These are phyloP conservation scores for Xenentodon cancila DNA, from an alignment of 2,797 vertebrate genomes.

Conservation along the genomic window DNA sequence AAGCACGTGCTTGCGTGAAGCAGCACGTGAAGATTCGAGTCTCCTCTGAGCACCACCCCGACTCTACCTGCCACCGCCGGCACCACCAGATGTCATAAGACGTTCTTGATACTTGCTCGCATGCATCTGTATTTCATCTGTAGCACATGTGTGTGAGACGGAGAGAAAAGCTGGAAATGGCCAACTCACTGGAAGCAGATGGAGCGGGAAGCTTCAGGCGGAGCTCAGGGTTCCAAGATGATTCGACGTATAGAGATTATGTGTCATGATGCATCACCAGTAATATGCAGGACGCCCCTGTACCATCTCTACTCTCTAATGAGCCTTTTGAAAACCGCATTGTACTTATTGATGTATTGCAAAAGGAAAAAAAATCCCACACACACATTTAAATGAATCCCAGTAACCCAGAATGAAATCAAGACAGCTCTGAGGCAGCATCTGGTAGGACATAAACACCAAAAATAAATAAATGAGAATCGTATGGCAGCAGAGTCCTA, in stretches of 20 bases:
- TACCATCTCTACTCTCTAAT: not conserved
- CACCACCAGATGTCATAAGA: slow-evolving; percentile 22
- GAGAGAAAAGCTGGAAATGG: slow-evolving; percentile 25
- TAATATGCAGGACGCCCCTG: slow-evolving; percentile 21
- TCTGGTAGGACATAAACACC: not conserved
- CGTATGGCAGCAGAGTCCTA: not conserved
- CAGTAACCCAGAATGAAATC: not conserved
- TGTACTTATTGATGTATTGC: no score
- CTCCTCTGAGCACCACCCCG: slow-evolving; percentile 11
- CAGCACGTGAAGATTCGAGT: slow-evolving; percentile 11
- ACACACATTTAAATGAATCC: not conserved
- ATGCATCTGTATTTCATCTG: slow-evolving; percentile 14
- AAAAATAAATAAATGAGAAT: not conserved
- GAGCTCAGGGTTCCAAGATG: slow-evolving; percentile 57
- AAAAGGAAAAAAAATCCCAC: no score
- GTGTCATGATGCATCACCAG: slow-evolving; percentile 24
- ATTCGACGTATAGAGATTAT: slow-evolving; percentile 40
- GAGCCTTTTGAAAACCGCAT: slow-evolving; percentile 11
- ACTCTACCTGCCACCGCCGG: slow-evolving; percentile 4
- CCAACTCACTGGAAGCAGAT: slow-evolving; percentile 54
- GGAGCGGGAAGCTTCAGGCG: slow-evolving; percentile 64
- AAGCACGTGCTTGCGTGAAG: slow-evolving; percentile 6
- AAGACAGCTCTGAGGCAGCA: not conserved
- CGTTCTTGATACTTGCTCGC: slow-evolving; percentile 23
- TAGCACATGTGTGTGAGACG: slow-evolving; percentile 13